These are phyloP conservation scores for Serrognathus titanus DNA, from an alignment of 2,888 invertebrate species.

Conservation along the genomic window DNA sequence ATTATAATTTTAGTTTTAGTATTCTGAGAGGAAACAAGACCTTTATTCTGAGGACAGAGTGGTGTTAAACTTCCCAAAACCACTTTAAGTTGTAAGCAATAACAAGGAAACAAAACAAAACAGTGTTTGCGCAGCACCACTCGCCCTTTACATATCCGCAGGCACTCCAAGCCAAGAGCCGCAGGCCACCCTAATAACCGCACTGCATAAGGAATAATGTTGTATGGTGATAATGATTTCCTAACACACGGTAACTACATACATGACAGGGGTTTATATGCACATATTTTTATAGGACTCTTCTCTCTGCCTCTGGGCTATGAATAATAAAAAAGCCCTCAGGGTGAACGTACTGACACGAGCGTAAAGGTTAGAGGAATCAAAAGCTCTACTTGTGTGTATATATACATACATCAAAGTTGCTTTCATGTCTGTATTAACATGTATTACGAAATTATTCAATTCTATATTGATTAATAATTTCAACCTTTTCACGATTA, in stretches of 20 bases:
- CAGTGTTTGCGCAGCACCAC: slow-evolving; percentile 22
- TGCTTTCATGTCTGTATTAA: no score
- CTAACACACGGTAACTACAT: neutral
- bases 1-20: no score
- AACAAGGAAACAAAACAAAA: slow-evolving; percentile 26
- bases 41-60: neutral
- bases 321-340: slow-evolving; percentile 25
- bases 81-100: slow-evolving; percentile 24
- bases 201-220: neutral
- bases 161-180: slow-evolving; percentile 10
- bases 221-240: neutral
- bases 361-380: neutral
- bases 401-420: no score
- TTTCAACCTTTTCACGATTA: no score
- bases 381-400: no score
- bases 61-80: slow-evolving; percentile 13
- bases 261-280: no score
- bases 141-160: slow-evolving; percentile 20
- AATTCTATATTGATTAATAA: no score
- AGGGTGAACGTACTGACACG: slow-evolving; percentile 16
- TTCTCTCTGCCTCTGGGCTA: slow-evolving; percentile 22
- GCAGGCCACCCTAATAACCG: slow-evolving; percentile 3
- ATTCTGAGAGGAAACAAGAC: neutral
- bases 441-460: no score
- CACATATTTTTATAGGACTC: no score